Base-by-base conservation (phyloP, 2,113 vertebrate genomes). In the Oreochromis tanganicae region DNA sequence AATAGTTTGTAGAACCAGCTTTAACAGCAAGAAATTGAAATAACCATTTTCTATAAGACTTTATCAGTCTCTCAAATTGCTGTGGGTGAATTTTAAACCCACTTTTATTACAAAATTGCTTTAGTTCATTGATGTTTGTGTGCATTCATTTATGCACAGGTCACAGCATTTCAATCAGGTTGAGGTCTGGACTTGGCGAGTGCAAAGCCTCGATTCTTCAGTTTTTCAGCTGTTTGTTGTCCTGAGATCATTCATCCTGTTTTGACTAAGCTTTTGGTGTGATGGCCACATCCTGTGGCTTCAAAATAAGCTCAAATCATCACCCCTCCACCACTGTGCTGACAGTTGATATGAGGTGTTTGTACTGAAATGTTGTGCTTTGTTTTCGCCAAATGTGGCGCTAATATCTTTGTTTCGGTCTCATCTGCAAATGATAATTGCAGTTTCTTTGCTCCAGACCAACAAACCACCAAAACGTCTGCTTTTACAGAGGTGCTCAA, bases 261-360 rank as follows among this genome's bases (percentile, higher is more conserved):
- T 16, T 41, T 43, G 36, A 71, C n/a, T n/a, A 16, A 3, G 38
- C 7, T 24, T 71, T 43, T 43, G 66, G 32, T 66, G 61, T 66
- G 29, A 19, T 0, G 29, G 29, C 0, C 59, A 4, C 38, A 73
- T 46, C 66, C 2, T 6, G 3, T 73, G 38, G 66, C n/a, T 73
- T 1, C 38, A 46, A 27, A 73, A 46, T 38, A 73, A 73, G 7
- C 38, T 43, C 38, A 46, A 17, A 10, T 46, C 38, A 73, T 0
- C 66, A 46, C 38, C 1, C 38, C 13, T 46, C 38, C 38, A 46
- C 36, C 63, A 71, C 13, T 0, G 21, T 46, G 66, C 38, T 71
- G 66, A 71, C 66, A 71, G 66, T 43, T 24, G 38, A 38, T 71
- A 24, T 0, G 38, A 71, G 66, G n/a, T 24, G n/a, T 71, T 71